Evolutionary conservation across 2,113 vertebrate species (phyloP), one percentile per base, ranked within the genome.

Genomic region (Pipa parva): DNA sequence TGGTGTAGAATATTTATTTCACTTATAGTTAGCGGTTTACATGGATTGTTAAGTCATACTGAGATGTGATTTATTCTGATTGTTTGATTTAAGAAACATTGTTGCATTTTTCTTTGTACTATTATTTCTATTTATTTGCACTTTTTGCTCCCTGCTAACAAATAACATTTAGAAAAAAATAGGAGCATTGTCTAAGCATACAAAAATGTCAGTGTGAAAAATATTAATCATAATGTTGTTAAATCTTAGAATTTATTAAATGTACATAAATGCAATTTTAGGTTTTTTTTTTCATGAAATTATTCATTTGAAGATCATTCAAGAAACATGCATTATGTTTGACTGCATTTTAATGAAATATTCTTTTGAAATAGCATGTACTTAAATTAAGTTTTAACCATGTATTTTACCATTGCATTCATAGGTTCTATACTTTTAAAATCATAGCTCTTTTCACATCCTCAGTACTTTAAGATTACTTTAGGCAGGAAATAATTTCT

Each of bases 401-500:
- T 49, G 0, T 0, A 60, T 73, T 39, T 74, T 67, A 1, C 8
- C 13, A 10, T 2, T 10, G 24, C 2, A 28, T 71, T 46, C 36
- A 12, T 22, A 59, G 39, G 56, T 58, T 2, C 48, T 42, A 2
- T 26, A 57, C 21, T 56, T 62, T 2, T 60, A 72, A 74, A n/a
- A 15, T 22, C 1, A 22, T 57, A 0, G 0, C 25, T 75, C 1
- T 1, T 60, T 71, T 56, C 75, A 67, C 2, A 72, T n/a, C 54
- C 67, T 72, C 52, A 70, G 33, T 2, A 50, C 69, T 62, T 67
- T 68, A 12, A 63, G 25, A 74, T 77, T 71, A 69, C 8, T 74
- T n/a, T 60, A 62, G 46, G 63, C 77, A 42, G 29, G 77, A 75
- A 79, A 67, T 72, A 55, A 66, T 63, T 72, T 63, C 55, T 15